Evolutionary conservation across 2,113 vertebrate species (phyloP).

Genomic region (Microtus montanus): DNA sequence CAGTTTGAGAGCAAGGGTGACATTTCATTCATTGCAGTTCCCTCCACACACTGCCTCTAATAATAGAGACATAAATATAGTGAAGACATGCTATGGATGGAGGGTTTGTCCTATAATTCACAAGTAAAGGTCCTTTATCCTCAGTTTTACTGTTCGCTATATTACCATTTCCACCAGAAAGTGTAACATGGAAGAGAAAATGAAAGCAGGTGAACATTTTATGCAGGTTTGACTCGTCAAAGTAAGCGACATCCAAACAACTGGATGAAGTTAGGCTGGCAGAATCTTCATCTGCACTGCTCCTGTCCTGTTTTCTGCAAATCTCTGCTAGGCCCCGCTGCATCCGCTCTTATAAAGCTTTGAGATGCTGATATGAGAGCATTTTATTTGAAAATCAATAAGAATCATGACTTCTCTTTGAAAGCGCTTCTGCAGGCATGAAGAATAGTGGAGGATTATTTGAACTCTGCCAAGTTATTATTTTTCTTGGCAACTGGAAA

Average conservation of each 20-base stretch:
- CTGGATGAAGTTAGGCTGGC: not conserved
- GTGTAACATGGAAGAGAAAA: slow-evolving; percentile 4
- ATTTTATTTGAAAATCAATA: slow-evolving; percentile 60
- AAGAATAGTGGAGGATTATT: not conserved
- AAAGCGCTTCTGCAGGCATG: not conserved
- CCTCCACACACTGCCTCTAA: not conserved
- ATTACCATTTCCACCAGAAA: slow-evolving; percentile 16
- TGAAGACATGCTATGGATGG: not conserved
- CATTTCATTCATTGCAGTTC: not conserved
- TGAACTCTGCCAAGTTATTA: not conserved
- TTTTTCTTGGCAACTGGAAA: slow-evolving; percentile 37
- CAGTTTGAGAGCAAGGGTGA: not conserved
- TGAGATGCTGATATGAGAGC: slow-evolving; percentile 2
- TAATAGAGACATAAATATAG: not conserved
- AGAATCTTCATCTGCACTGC: not conserved
- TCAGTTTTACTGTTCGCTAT: not conserved
- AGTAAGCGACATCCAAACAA: slow-evolving; percentile 20
- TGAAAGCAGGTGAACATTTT: slow-evolving; percentile 23
- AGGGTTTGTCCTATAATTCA: not conserved
- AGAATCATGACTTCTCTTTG: slow-evolving; percentile 35
- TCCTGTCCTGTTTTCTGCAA: not conserved
- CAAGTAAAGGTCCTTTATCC: slow-evolving; percentile 20
- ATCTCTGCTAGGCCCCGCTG: not conserved
- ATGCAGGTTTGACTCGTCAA: slow-evolving; percentile 32
- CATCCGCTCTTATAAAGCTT: slow-evolving; percentile 11